A percentile compares a stretch with the other conserved stretches of the same genome.
Evolutionary conservation across 2,888 invertebrate species (phyloP).

Genomic region (Macrophya annulata): DNA sequence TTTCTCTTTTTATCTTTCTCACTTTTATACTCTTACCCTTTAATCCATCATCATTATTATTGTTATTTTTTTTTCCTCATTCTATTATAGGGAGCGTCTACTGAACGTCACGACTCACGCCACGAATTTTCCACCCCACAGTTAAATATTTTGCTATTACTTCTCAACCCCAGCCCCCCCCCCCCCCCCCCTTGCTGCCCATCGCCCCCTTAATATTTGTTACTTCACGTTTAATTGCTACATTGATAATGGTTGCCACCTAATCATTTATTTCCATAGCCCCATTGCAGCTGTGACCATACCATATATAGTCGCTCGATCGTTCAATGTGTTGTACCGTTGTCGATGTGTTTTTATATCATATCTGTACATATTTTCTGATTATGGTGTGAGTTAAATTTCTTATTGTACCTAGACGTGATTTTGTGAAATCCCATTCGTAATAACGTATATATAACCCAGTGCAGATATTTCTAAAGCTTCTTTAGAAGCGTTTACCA

Average conservation of each 20-base stretch:
- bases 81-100: conserved; percentile 30
- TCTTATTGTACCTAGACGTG: conserved; percentile 72
- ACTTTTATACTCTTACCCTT: not conserved
- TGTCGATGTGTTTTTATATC: conserved; percentile 77
- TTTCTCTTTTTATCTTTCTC: not conserved
- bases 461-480: conserved; percentile 77
- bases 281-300: conserved; percentile 76
- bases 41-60: not conserved
- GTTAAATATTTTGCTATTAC: conserved; percentile 46
- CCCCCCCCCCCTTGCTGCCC: conserved; percentile 74
- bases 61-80: not conserved
- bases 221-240: conserved; percentile 49
- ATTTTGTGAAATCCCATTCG: conserved; percentile 58
- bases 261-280: conserved; percentile 51
- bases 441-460: conserved; percentile 60
- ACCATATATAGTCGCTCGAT: conserved; percentile 77
- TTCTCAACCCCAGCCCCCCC: conserved; percentile 23
- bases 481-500: conserved; percentile 14
- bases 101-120: conserved; percentile 48
- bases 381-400: conserved; percentile 77
- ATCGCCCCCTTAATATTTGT: conserved; percentile 77
- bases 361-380: conserved; percentile 66
- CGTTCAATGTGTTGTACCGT: conserved; percentile 80
- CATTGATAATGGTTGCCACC: conserved; percentile 51
- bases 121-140: conserved; percentile 34